These are phyloP conservation scores for Microtus ochrogaster DNA, from an alignment of 2,113 vertebrate species.

Conservation along the genomic window DNA sequence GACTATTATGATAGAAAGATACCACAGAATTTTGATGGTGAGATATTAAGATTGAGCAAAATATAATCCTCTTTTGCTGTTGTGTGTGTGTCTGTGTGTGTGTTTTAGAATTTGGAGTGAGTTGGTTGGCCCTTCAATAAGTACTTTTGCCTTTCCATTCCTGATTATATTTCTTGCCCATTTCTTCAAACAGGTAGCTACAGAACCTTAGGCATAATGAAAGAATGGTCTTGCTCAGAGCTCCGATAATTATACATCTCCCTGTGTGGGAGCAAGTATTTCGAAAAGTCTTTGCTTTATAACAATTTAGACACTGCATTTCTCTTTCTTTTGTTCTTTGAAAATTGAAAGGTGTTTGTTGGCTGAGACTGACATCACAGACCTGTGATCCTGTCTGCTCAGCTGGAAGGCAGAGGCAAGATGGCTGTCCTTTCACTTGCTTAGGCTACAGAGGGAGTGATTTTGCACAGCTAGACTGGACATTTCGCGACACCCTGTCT, in stretches of 20 bases:
- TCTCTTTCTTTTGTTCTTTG: not conserved
- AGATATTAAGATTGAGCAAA: not conserved
- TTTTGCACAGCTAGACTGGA: not conserved
- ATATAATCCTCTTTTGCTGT: not conserved
- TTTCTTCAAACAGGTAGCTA: not conserved
- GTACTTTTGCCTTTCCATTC: not conserved
- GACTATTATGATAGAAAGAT: rapidly evolving
- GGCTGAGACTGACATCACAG: not conserved
- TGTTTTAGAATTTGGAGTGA: too few species aligned
- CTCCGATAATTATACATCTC: not conserved
- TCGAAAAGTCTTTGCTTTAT: not conserved
- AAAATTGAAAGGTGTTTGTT: not conserved
- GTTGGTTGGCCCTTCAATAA: not conserved
- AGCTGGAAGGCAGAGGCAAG: not conserved
- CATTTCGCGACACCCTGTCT: not conserved
- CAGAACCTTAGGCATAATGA: rapidly evolving
- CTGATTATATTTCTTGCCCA: not conserved
- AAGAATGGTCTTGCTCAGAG: not conserved
- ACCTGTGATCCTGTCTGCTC: not conserved
- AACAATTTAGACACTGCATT: not conserved
- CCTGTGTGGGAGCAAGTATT: not conserved
- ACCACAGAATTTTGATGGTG: not conserved
- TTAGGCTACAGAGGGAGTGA: not conserved
- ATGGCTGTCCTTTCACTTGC: not conserved
- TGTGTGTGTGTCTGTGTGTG: too few species aligned